phyloP scores from a whole-genome alignment of 1,140 invertebrate species.

The Brachionus plicatilis region DNA sequence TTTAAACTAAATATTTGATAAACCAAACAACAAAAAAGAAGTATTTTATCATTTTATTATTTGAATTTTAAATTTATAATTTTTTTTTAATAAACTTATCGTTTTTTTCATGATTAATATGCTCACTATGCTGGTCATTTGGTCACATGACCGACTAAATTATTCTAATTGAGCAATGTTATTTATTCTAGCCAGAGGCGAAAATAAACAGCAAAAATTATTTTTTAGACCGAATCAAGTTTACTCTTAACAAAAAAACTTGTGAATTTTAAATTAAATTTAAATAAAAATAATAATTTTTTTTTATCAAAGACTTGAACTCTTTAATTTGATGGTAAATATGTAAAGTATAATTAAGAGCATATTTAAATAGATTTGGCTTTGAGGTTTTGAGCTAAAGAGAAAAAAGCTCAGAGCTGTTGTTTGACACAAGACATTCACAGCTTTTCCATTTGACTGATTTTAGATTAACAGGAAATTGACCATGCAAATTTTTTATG shows the following conservation, averaged over 20 bases:
- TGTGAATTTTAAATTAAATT: neutral
- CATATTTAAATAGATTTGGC: neutral
- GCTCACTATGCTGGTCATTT: neutral
- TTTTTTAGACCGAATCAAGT: neutral
- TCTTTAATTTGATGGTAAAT: neutral
- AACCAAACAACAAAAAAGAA: neutral
- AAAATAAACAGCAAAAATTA: neutral
- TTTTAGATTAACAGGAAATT: neutral
- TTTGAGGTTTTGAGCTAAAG: neutral
- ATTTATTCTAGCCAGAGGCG: neutral
- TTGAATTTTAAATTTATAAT: neutral
- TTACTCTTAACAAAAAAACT: neutral
- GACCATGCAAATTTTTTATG: neutral
- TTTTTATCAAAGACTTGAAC: neutral
- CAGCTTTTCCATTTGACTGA: neutral
- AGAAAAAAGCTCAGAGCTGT: neutral
- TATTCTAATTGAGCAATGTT: slow-evolving; percentile 1
- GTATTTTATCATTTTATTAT: neutral
- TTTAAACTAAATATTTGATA: neutral
- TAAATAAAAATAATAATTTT: neutral
- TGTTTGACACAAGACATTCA: neutral
- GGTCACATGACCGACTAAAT: neutral
- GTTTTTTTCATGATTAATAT: neutral
- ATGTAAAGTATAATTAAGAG: neutral
- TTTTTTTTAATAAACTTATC: neutral